Evolutionary conservation across 2,888 invertebrate genomes (phyloP).

Genomic region (Erebia ligea): DNA sequence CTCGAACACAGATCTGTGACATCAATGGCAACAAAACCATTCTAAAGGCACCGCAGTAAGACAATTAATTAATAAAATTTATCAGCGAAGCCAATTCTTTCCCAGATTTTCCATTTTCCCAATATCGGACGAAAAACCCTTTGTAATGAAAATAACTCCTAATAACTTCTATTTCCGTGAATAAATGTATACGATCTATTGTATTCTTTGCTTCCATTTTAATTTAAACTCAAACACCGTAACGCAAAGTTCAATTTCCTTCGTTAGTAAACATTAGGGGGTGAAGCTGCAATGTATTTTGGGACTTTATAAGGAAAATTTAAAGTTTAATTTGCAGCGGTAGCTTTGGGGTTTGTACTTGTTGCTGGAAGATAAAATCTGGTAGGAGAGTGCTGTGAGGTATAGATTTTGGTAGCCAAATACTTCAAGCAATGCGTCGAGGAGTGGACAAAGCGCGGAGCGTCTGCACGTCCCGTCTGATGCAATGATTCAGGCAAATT

Average conservation of each 20-base stretch:
- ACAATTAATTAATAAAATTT: conserved; percentile 34
- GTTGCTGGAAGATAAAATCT: conserved; percentile 36
- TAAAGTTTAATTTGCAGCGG: conserved; percentile 32
- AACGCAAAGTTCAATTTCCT: conserved; percentile 38
- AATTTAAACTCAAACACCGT: conserved; percentile 36
- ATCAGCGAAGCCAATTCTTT: conserved; percentile 31
- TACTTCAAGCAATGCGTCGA: background rate
- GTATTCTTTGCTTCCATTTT: conserved; percentile 23
- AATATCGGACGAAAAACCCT: conserved; percentile 38
- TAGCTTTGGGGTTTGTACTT: conserved; percentile 31
- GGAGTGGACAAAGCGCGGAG: background rate
- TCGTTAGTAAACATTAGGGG: conserved; percentile 25
- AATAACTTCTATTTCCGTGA: conserved; percentile 45
- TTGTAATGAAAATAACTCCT: conserved; percentile 45
- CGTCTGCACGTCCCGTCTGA: no score
- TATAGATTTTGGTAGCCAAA: conserved; percentile 24
- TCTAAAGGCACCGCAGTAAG: conserved; percentile 3
- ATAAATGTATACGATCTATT: conserved; percentile 39
- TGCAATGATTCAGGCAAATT: background rate
- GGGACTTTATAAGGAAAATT: conserved; percentile 23
- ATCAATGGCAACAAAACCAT: conserved; percentile 1
- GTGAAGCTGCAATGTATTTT: conserved; percentile 29
- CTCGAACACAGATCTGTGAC: background rate
- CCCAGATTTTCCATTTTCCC: conserved; percentile 10
- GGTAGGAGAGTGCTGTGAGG: conserved; percentile 17